These are phyloP conservation scores for Noctilio leporinus DNA, from an alignment of 2,113 vertebrate species.

Conservation along the genomic window DNA sequence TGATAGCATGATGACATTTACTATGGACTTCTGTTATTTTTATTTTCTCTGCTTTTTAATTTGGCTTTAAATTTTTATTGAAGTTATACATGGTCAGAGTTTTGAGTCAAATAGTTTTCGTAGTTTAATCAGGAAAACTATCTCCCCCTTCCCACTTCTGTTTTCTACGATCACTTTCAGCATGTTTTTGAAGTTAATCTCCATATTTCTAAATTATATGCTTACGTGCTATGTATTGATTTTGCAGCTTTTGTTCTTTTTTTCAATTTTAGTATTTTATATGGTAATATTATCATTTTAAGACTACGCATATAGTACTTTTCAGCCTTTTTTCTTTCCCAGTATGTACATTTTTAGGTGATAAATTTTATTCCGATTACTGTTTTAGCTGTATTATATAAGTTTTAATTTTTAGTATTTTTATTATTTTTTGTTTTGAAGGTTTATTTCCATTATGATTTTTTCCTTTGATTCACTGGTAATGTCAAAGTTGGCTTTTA, in stretches of 20 bases:
- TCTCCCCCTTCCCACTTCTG: neutral
- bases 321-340: neutral
- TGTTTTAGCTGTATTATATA: neutral
- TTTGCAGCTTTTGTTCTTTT: neutral
- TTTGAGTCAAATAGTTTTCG: neutral
- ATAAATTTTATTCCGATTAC: neutral
- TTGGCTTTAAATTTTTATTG: slow-evolving; percentile 7
- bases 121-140: neutral
- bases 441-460: neutral
- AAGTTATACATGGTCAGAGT: neutral
- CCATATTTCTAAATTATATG: neutral
- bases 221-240: neutral
- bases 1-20: neutral
- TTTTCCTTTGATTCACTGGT: neutral
- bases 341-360: neutral
- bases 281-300: neutral
- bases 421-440: neutral
- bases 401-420: neutral
- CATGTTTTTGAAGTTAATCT: neutral
- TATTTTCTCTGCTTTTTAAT: neutral
- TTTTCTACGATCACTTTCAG: neutral
- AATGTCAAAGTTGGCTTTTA: neutral
- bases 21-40: neutral
- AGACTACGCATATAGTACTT: neutral
- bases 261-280: neutral